Evolutionary conservation across 2,888 invertebrate species (phyloP).

Genomic region (Cerceris rybyensis): DNA sequence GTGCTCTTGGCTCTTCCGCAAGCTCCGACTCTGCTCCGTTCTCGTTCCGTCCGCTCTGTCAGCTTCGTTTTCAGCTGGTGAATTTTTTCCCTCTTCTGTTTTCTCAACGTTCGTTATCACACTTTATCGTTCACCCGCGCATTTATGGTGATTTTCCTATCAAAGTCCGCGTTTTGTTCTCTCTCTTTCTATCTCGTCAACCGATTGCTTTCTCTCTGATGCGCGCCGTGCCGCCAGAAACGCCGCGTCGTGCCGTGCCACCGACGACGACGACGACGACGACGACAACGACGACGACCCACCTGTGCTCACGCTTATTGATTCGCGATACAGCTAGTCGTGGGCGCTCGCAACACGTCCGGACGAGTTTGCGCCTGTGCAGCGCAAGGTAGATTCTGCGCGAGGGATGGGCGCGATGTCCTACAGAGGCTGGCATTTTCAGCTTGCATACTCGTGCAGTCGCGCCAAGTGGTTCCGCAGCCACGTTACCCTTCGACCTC

Average conservation of each 20-base stretch:
- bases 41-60: neutral
- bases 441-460: no score
- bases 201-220: neutral
- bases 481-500: no score
- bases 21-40: conserved; percentile 14
- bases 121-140: no score
- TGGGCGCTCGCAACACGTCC: conserved; percentile 45
- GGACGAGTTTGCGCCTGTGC: conserved; percentile 41
- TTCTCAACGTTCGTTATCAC: no score
- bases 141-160: no score
- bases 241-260: conserved; percentile 50
- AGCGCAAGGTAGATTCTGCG: conserved; percentile 44
- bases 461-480: no score
- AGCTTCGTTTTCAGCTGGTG: no score
- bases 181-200: no score
- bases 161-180: no score
- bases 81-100: no score
- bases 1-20: no score
- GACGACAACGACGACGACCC: conserved; percentile 68
- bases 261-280: conserved; percentile 56
- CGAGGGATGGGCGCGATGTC: neutral
- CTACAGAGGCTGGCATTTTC: no score
- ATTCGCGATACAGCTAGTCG: conserved; percentile 60
- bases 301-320: conserved; percentile 74
- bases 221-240: conserved; percentile 37